Evolutionary conservation across 2,113 vertebrate species (phyloP), one percentile per base, ranked within the genome.

Genomic region (Fulmarus glacialis): DNA sequence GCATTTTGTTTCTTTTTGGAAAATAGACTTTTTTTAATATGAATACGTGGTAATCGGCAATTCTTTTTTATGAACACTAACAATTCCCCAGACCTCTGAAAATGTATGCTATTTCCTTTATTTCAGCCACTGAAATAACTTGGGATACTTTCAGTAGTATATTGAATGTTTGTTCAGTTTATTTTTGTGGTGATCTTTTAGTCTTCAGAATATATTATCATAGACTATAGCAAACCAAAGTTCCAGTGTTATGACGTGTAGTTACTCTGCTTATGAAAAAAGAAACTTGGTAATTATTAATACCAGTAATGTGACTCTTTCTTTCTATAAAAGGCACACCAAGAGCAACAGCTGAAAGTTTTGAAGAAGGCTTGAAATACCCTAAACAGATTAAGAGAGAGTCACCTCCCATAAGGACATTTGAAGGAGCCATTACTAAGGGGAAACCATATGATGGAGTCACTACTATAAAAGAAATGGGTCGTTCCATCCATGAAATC

Each of bases 401-500:
- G 97, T 99, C 99, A 70, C 99, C 99, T 63, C 99, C 99, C 4
- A 99, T 99, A 62, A 98, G 99, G 77, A 98, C 99, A 1, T 99
- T 99, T 36, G 99, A 99, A 97, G 99, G 99, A 47, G 99, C 99
- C 93, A 99, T 99, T 89, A 98, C 98, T 56, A 99, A 99, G 97
- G 99, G 99, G 77, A 99, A 99, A 68, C 99, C 99, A 0, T 99
- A 99, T 2, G 99, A 99, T 50, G 99, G 99, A 15, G 99, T 99
- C 56, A 99, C 99, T 93, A 99, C 99, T 55, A 99, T 99, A 87
- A 99, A 99, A 97, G 99, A 99, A 95, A 99, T 99, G 99, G 99
- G 99, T 11, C 99, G 99, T 59, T 99, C 99, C 55, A 99, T 99
- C 97, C 99, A 99, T 4, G 99, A 99, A 97, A 99, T 99, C 87